Evolutionary conservation across 2,888 invertebrate species (phyloP), one percentile per base, ranked within the genome.

Genomic region (Clistopyga incitator): DNA sequence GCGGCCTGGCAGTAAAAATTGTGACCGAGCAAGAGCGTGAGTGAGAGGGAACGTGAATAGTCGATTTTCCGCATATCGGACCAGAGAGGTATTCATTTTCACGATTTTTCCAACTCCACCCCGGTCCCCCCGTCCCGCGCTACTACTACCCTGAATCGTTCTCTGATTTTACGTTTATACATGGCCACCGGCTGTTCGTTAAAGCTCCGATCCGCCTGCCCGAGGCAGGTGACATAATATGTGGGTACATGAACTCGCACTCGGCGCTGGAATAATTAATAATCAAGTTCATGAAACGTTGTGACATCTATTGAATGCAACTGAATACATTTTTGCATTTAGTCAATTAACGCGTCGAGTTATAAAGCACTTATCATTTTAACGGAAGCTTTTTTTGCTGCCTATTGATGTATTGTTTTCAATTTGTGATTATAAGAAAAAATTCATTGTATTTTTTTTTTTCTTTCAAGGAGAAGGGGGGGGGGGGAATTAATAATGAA

Each of bases 31-130:
- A 54, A 78, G 61, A 47, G 38, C 18, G 52, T 20, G 78, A 71
- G 70, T 18, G 65, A 68, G 50, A 56, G 6, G 75, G 54, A 54
- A 47, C 47, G 77, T 38, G 52, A 52, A 72, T 45, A 67, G 75
- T 71, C 74, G 74, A 75, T 82, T 79, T 71, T 64, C 56, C 65
- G 65, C 74, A 75, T 79, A 68, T 79, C 18, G 70, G 67, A 78
- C 72, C 54, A 34, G 75, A 75, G 70, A 50, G 78, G 65, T 67
- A 82, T 82, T 47, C 67, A 47, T n/a, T 59, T 82, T 76, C 54
- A 70, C 47, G 64, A 70, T 47, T 64, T 70, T 70, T 82, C 25
- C 74, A 13, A 65, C 42, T 64, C 34, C 45, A 6, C 8, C 6
- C 8, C 23, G 4, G 18, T 23, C 3, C 10, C 13, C 18, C 18